Evolutionary conservation across 2,113 vertebrate species (phyloP), one percentile per base, ranked within the genome.

Genomic region (Salvelinus fontinalis): DNA sequence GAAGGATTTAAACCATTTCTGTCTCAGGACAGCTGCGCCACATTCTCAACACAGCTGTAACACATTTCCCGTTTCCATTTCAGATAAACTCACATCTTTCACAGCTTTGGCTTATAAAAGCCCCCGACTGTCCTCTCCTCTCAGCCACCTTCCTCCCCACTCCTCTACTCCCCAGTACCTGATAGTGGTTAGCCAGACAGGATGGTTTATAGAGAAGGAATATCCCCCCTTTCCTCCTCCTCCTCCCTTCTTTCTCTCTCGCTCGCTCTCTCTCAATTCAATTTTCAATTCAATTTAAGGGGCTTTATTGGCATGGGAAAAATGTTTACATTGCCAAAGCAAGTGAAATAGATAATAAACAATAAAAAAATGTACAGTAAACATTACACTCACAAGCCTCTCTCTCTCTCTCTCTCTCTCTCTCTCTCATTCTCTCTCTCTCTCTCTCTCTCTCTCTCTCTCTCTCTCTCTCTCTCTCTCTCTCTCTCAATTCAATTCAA

Each of bases 51-150:
- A 84, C 92, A 92, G 89, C 91, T 93, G 91, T 87, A 89, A 83
- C 86, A 85, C 86, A 92, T 93, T 93, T 93, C 87, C 92, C 84
- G 87, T 92, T 87, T 90, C 88, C 89, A 93, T 89, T 92, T 90
- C 80, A 89, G 88, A 88, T 90, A 86, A 91, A 87, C 83, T 34
- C 81, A 81, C 77, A 85, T 88, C 83, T 88, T 91, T 92, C 87
- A 90, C 89, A 89, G 89, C 84, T 89, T 85, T 81, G 79, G 78
- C 90, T 88, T 85, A 75, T 86, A 82, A 91, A 87, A 86, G 71
- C 34, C 76, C 72, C 75, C 3, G 72, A 82, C 80, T 87, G 84
- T 85, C 51, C 51, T 54, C 89, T 64, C 83, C 81, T 86, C 77
- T 71, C 82, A 82, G 76, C 77, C 81, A 51, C 83, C 74, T 74